Conservation (phyloP, 2,888 invertebrate species). For the Pterostichus madidus region DNA sequence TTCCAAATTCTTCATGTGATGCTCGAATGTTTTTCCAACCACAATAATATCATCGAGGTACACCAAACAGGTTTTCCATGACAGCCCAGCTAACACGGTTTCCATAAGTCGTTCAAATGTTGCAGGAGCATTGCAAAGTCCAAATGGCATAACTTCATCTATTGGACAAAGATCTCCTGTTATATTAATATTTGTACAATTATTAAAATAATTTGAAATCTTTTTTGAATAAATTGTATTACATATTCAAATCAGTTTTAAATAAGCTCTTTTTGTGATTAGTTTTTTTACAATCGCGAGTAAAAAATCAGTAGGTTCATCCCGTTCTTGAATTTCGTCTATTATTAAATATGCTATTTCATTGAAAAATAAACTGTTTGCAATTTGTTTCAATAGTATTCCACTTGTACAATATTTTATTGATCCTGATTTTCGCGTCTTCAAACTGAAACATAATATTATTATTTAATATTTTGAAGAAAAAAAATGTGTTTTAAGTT, state of each 20-base stretch:
- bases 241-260: conserved; percentile 93
- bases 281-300: conserved; percentile 86
- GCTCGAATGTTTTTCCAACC: too few species aligned
- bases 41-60: too few species aligned
- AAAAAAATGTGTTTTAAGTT: too few species aligned
- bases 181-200: conserved; percentile 86
- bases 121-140: too few species aligned
- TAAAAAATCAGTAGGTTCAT: conserved; percentile 87
- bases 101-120: conserved; percentile 87
- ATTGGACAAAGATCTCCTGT: conserved; percentile 91
- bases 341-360: conserved; percentile 87
- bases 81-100: too few species aligned
- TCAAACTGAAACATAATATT: background rate
- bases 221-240: conserved; percentile 90
- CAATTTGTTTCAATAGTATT: conserved; percentile 86
- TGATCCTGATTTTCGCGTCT: too few species aligned
- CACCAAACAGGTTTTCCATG: too few species aligned
- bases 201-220: conserved; percentile 84
- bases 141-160: too few species aligned
- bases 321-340: conserved; percentile 93
- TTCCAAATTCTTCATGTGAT: too few species aligned
- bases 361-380: conserved; percentile 84
- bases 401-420: conserved; percentile 89
- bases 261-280: conserved; percentile 79
- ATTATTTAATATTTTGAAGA: too few species aligned